Evolutionary conservation across 2,797 vertebrate species (phyloP).

Genomic region (Galagoides demidoff): DNA sequence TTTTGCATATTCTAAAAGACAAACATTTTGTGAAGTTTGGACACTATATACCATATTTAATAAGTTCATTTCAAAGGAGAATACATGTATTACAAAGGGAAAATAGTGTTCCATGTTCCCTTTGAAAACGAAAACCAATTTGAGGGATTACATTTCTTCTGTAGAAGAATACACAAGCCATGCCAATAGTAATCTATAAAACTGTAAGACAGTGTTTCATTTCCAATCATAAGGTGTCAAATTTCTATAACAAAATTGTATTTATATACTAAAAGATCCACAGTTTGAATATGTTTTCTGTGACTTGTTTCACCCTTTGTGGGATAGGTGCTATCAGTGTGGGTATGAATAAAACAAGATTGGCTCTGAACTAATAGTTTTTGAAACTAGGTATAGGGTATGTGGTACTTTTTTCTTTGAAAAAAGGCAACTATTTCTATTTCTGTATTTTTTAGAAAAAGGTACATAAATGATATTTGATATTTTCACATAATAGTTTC

Average conservation of each 20-base stretch:
- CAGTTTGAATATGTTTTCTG: not conserved
- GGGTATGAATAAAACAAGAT: not conserved
- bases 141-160: not conserved
- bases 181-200: not conserved
- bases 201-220: not conserved
- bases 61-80: not conserved
- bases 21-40: not conserved
- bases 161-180: not conserved
- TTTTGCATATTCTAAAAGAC: not conserved
- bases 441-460: not conserved
- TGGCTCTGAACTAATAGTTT: not conserved
- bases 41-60: not conserved
- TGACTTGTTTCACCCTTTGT: not conserved
- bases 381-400: not conserved
- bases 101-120: not conserved
- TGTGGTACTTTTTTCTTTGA: not conserved
- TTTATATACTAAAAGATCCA: not conserved
- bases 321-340: not conserved
- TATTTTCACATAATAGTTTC: not conserved
- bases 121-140: not conserved
- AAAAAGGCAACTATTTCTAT: not conserved
- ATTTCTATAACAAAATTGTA: not conserved
- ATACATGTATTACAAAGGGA: not conserved
- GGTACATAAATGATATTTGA: not conserved
- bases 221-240: slow-evolving; percentile 6